These are phyloP conservation scores for Cosmorhoe ocellata DNA, from an alignment of 2,888 invertebrate genomes.

Conservation along the genomic window DNA sequence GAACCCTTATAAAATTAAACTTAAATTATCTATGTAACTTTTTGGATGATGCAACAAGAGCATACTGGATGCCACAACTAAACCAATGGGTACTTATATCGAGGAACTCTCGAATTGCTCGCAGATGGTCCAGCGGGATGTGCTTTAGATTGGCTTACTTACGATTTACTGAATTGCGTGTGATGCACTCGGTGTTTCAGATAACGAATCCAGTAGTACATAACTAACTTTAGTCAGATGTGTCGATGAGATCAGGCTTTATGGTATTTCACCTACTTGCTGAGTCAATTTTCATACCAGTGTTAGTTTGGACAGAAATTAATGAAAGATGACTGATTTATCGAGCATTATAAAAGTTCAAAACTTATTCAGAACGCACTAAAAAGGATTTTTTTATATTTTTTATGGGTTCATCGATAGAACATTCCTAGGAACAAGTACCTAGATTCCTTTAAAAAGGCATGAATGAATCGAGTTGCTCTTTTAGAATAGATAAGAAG, in stretches of 20 bases:
- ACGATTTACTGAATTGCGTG: conserved; percentile 46
- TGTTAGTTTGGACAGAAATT: no score
- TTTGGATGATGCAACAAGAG: no score
- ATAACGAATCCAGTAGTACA: conserved; percentile 9
- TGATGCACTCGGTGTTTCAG: conserved; percentile 29
- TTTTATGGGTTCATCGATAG: no score
- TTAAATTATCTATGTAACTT: no score
- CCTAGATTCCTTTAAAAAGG: no score
- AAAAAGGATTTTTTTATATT: no score
- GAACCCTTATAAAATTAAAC: no score
- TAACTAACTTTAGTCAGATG: conserved; percentile 8
- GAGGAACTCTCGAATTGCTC: conserved; percentile 47
- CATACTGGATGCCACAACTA: no score
- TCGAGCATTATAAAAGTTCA: no score
- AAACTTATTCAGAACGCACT: no score
- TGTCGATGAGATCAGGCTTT: conserved; percentile 14
- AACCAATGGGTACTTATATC: conserved; percentile 27
- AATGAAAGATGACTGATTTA: no score
- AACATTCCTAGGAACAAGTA: no score
- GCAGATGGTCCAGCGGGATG: conserved; percentile 53
- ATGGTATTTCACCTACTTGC: not conserved
- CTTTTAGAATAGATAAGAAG: not conserved
- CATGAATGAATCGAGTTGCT: not conserved
- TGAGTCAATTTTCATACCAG: not conserved
- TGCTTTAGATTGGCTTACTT: conserved; percentile 49